Evolutionary conservation across 2,113 vertebrate species (phyloP).

Genomic region (Microtus pennsylvanicus): DNA sequence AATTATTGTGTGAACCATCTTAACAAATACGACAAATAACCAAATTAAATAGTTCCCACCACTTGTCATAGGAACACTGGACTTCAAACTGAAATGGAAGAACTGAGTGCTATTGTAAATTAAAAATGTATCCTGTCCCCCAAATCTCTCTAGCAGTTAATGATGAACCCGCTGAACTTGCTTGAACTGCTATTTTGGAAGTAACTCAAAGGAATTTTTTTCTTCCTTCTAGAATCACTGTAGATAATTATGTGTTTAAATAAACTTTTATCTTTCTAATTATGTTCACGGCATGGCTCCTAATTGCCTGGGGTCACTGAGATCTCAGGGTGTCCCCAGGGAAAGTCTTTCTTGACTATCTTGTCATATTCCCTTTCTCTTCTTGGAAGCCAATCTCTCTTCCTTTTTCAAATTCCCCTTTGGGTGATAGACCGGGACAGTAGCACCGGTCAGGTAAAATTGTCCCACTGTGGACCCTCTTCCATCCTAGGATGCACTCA

Average conservation of each 20-base stretch:
- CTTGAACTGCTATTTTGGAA: constrained; percentile 57
- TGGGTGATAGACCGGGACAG: neutral
- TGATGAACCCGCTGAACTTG: constrained; percentile 39
- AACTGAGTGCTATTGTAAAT: constrained; percentile 43
- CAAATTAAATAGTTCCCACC: neutral
- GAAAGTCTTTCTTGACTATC: constrained; percentile 14
- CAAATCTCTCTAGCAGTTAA: constrained; percentile 42
- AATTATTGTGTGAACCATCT: neutral
- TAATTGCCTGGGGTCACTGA: constrained; percentile 70
- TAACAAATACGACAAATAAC: constrained; percentile 34
- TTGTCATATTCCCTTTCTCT: constrained; percentile 41
- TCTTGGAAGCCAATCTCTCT: constrained; percentile 12
- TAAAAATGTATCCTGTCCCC: neutral
- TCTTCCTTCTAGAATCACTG: constrained; percentile 28
- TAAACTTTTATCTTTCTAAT: constrained; percentile 65
- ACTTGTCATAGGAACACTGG: neutral
- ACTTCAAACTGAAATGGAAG: constrained; percentile 23
- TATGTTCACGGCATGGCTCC: constrained; percentile 30
- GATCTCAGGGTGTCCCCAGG: constrained; percentile 20
- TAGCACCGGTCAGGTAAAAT: neutral
- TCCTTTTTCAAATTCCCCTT: neutral
- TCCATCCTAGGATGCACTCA: neutral
- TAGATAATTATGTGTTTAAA: constrained; percentile 72
- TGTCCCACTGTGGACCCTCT: neutral
- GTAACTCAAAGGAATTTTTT: constrained; percentile 43